phyloP scores from a whole-genome alignment of 2,113 vertebrate species.

The Trematomus loennbergii region DNA sequence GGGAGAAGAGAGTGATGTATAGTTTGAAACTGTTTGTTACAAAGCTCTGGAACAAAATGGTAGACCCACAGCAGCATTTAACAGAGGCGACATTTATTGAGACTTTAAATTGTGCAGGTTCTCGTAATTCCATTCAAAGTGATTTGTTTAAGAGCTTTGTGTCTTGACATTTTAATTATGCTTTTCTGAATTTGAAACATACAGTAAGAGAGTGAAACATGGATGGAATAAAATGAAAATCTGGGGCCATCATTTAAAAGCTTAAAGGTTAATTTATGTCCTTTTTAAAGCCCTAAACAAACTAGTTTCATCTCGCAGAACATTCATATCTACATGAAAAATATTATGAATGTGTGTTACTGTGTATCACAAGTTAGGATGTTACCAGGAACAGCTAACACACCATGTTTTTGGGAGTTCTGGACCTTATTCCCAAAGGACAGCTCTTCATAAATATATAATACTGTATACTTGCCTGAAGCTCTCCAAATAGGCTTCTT shows the following conservation, averaged over 20 bases:
- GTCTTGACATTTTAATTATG: background rate
- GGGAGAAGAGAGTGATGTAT: slow-evolving; percentile 33
- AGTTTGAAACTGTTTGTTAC: slow-evolving; percentile 54
- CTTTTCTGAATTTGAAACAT: slow-evolving; percentile 17
- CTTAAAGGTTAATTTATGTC: slow-evolving; percentile 6
- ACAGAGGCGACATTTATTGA: background rate
- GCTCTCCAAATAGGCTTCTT: background rate
- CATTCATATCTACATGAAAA: background rate
- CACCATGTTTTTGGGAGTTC: background rate
- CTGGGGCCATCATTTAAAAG: background rate
- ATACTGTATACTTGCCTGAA: slow-evolving; percentile 15
- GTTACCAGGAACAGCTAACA: too few relatives aligned
- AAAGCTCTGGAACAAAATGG: slow-evolving; percentile 52
- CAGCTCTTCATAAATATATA: slow-evolving; percentile 19
- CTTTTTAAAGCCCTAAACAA: background rate
- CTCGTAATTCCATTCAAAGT: slow-evolving; percentile 22
- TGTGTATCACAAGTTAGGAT: background rate
- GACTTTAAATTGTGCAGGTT: background rate
- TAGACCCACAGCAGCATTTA: slow-evolving; percentile 38
- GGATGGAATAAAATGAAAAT: slow-evolving; percentile 5
- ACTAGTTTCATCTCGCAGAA: background rate
- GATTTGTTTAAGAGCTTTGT: slow-evolving; percentile 10
- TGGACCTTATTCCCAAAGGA: slow-evolving; percentile 6
- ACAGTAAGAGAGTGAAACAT: slow-evolving; percentile 9
- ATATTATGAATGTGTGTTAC: background rate